Conservation (phyloP, 2,888 invertebrate genomes). For the Scrobipalpa atriplicella region DNA sequence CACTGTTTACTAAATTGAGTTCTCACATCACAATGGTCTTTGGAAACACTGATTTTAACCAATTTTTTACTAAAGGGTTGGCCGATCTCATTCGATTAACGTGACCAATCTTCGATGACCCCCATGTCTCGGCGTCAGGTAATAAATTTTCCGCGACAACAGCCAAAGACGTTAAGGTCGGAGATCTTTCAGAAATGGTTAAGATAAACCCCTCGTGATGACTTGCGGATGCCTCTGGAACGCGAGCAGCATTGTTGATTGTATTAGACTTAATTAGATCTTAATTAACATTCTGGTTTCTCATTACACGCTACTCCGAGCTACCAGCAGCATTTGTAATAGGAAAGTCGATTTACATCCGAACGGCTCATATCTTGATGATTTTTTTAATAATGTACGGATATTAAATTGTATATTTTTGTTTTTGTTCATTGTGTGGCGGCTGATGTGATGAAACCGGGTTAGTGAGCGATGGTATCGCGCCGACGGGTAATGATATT, state of each 20-base stretch:
- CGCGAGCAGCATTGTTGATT: constrained; percentile 81
- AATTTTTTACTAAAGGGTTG: constrained; percentile 81
- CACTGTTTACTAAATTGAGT: constrained; percentile 77
- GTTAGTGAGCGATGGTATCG: constrained; percentile 47
- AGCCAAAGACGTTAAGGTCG: constrained; percentile 54
- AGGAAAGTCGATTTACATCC: constrained; percentile 75
- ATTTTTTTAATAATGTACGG: constrained; percentile 63
- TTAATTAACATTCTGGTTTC: constrained; percentile 82
- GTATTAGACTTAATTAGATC: constrained; percentile 82
- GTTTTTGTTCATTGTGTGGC: constrained; percentile 50
- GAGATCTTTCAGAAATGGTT: constrained; percentile 57
- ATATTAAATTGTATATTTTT: constrained; percentile 50
- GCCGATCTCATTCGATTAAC: constrained; percentile 79
- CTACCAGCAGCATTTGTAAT: constrained; percentile 73
- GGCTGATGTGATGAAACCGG: constrained; percentile 62
- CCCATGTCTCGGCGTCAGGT: constrained; percentile 32
- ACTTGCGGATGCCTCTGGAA: constrained; percentile 78
- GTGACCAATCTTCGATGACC: constrained; percentile 55
- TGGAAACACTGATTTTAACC: constrained; percentile 74
- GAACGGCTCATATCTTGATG: constrained; percentile 67
- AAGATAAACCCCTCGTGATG: constrained; percentile 65
- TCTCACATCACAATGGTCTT: constrained; percentile 78
- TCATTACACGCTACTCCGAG: constrained; percentile 80
- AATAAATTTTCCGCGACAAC: constrained; percentile 39
- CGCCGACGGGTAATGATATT: constrained; percentile 44